Base-by-base conservation (phyloP, 2,888 invertebrate species). In the Steinernema carpocapsae region DNA sequence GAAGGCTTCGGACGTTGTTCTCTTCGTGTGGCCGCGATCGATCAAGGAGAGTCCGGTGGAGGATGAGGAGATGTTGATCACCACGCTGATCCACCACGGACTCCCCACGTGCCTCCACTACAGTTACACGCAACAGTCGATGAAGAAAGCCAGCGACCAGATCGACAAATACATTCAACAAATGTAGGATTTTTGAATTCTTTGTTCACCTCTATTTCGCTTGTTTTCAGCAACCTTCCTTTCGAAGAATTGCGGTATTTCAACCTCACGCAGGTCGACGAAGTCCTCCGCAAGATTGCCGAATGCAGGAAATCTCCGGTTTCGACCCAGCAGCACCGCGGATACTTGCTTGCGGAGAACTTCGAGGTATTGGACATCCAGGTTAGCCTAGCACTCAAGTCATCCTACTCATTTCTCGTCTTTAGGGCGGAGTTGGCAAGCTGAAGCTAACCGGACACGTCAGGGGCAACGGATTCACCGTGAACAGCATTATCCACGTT, bases 401-500 rank as follows among this genome's bases (percentile, higher is more conserved):
- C 2, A 7, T 12, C 26, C 22, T 12, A 6, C 22, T 56, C 56
- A 56, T 19, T 56, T 3, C 3, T 12, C 3, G 1, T 6, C 22
- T 56, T 24, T 56, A 80, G 79, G 71, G 74, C 24, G 79, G 80
- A 45, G 70, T 72, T 4, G 82, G 85, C 76, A 82, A 85, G 4
- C 75, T 90, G 71, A 86, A 93, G 89, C 90, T 97, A 0, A 92
- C 93, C 70, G 99, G 97, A 0, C 96, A 93, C 88, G 88, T 99
- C 72, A 91, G 94, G 82, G 94, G 95, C 0, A 91, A 91, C 86
- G 90, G 93, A 2, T 88, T 97, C 72, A 93, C 93, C 87, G 95
- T 94, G 0, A 95, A 97, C 89, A 91, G 92, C 77, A 90, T 97
- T 73, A 91, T 99, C 29, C 95, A 99, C 87, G 91, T 99, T 73